phyloP scores from a whole-genome alignment of 2,113 vertebrate genomes.

The Ameiurus melas region DNA sequence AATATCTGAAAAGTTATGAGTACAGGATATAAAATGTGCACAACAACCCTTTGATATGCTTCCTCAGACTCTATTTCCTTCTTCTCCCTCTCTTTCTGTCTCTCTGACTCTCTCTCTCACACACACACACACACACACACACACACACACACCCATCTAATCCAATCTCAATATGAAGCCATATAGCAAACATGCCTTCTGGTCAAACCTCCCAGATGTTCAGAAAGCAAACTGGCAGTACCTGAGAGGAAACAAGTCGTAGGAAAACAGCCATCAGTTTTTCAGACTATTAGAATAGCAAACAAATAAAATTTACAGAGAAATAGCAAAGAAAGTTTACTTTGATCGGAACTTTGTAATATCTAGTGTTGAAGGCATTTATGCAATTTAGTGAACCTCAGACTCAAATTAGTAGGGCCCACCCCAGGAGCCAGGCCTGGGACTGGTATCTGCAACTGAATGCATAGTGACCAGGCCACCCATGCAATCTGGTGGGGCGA shows the following conservation, averaged over 20 bases:
- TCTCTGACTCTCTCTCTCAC: background rate
- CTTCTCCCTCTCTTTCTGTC: background rate
- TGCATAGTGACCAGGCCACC: background rate
- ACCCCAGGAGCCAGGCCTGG: background rate
- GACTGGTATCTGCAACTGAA: background rate
- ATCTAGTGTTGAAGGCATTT: background rate
- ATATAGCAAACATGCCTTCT: background rate
- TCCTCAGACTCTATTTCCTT: background rate
- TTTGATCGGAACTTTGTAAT: background rate
- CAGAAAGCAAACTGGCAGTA: background rate
- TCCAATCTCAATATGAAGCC: background rate
- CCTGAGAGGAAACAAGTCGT: background rate
- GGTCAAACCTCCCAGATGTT: background rate
- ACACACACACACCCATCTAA: background rate
- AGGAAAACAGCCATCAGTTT: background rate
- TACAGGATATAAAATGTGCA: conserved; percentile 34
- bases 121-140: background rate
- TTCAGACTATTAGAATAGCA: background rate
- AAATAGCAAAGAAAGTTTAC: background rate
- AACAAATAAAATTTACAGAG: background rate
- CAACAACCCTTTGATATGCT: background rate
- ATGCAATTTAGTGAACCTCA: background rate
- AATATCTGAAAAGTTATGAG: conserved; percentile 32
- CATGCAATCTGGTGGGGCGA: background rate
- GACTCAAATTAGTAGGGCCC: background rate